A percentile compares a stretch with the other conserved stretches of the same genome.
phyloP scores from a whole-genome alignment of 2,797 vertebrate genomes.

The Todus mexicanus region DNA sequence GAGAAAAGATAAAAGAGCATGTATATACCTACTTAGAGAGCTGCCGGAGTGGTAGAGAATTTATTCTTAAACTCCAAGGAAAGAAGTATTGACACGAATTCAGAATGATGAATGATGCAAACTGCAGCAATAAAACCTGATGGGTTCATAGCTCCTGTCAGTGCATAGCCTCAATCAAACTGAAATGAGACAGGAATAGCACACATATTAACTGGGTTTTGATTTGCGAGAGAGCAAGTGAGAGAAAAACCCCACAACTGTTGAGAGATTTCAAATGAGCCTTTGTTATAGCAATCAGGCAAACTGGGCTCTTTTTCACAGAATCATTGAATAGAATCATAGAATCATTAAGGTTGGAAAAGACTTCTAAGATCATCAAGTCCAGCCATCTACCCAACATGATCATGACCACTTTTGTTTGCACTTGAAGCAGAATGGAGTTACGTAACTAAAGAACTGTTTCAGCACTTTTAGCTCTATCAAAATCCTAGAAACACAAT shows the following conservation, averaged over 20 bases:
- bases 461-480: not conserved
- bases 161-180: not conserved
- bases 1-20: not conserved
- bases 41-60: not conserved
- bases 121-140: not conserved
- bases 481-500: not conserved
- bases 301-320: not conserved
- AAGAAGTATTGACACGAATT: not conserved
- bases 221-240: not conserved
- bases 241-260: not conserved
- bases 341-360: too few species aligned
- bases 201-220: not conserved
- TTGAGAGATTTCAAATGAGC: not conserved
- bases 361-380: too few species aligned
- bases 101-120: not conserved
- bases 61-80: not conserved
- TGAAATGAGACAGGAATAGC: not conserved
- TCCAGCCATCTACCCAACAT: too few species aligned
- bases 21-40: not conserved
- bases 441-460: not conserved
- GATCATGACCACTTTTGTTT: too few species aligned
- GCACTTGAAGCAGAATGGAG: not conserved
- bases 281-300: not conserved
- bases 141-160: not conserved
- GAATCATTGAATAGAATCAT: too few species aligned